Percentiles rank a stretch among this genome's conserved stretches.
Evolutionary conservation across 2,888 invertebrate genomes (phyloP).

Genomic region (Horisme vitalbata): DNA sequence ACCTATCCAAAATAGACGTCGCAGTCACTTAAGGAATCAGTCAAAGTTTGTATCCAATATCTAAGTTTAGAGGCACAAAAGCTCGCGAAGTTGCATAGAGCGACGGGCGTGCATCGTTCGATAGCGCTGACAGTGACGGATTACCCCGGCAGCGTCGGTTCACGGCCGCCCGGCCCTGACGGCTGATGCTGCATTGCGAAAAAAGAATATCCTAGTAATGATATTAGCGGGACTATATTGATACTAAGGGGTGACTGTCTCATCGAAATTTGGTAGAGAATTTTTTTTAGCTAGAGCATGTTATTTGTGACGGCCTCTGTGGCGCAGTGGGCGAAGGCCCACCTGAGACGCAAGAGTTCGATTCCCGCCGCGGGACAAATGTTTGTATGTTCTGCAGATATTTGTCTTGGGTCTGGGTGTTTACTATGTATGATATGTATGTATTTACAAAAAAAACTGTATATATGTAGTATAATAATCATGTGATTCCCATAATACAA

Average conservation of each 20-base stretch:
- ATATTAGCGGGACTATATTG: slow-evolving; percentile 11
- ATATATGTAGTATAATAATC: too few species aligned
- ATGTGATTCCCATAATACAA: too few species aligned
- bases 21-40: slow-evolving; percentile 62
- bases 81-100: slow-evolving; percentile 32
- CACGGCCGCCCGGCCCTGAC: slow-evolving; percentile 60
- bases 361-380: too few species aligned
- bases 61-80: slow-evolving; percentile 32
- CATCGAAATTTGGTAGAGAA: not conserved
- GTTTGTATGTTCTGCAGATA: too few species aligned
- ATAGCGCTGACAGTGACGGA: slow-evolving; percentile 75
- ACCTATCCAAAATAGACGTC: slow-evolving; percentile 50
- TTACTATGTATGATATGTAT: too few species aligned
- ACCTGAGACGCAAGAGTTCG: too few species aligned
- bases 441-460: too few species aligned
- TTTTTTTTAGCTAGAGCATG: too few species aligned
- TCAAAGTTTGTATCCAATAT: slow-evolving; percentile 72
- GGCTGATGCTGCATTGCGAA: slow-evolving; percentile 38
- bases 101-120: slow-evolving; percentile 67
- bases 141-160: slow-evolving; percentile 73
- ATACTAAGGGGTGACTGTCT: slow-evolving; percentile 1
- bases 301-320: too few species aligned
- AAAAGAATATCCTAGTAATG: slow-evolving; percentile 21
- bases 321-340: too few species aligned
- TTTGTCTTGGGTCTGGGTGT: too few species aligned